These are phyloP conservation scores for Chrysolina americana DNA, from an alignment of 2,888 invertebrate genomes.

Conservation along the genomic window DNA sequence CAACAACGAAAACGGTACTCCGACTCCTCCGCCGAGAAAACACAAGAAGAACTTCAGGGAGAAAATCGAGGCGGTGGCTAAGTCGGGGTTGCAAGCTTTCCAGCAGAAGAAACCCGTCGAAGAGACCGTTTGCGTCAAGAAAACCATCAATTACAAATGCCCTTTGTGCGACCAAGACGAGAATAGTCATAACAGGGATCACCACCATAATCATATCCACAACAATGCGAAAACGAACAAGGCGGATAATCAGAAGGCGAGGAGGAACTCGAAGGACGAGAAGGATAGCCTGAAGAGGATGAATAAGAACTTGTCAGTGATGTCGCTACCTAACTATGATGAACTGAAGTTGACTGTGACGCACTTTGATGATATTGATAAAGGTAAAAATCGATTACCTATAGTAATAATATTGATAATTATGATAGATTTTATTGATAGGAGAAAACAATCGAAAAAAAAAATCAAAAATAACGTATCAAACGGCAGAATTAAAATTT, in stretches of 20 bases:
- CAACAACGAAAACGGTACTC: constrained; percentile 64
- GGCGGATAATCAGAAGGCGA: constrained; percentile 45
- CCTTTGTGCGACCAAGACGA: constrained; percentile 65
- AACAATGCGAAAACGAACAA: constrained; percentile 36
- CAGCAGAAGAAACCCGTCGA: constrained; percentile 58
- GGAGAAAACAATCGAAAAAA: too few species aligned
- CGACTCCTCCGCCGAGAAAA: constrained; percentile 67
- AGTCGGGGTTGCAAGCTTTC: constrained; percentile 63
- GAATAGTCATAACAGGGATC: constrained; percentile 58
- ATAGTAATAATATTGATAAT: too few species aligned
- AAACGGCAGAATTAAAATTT: too few species aligned
- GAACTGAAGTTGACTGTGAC: constrained; percentile 68
- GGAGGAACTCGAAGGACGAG: constrained; percentile 42
- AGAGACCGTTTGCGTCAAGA: constrained; percentile 66
- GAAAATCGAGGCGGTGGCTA: constrained; percentile 65
- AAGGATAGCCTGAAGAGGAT: constrained; percentile 62
- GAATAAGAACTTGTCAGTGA: constrained; percentile 70
- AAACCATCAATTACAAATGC: constrained; percentile 66
- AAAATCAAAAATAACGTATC: too few species aligned
- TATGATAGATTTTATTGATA: too few species aligned
- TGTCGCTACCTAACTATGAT: constrained; percentile 72
- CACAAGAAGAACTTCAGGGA: constrained; percentile 64
- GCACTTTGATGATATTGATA: constrained; percentile 59
- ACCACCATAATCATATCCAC: constrained; percentile 57
- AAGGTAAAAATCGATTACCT: constrained; percentile 27